phyloP scores from a whole-genome alignment of 2,888 invertebrate species.

The Oxytorus armatus region DNA sequence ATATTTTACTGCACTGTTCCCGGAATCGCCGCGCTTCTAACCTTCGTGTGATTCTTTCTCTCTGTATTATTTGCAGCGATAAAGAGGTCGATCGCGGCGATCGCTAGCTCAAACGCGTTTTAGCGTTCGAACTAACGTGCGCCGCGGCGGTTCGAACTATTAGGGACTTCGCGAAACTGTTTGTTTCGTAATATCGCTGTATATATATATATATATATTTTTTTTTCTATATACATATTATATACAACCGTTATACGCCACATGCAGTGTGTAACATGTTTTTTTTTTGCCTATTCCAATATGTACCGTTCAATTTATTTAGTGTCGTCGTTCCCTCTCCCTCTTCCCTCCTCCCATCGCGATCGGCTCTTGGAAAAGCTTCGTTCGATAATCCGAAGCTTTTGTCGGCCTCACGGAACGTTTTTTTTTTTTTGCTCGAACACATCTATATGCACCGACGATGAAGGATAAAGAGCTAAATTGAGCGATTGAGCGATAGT shows the following conservation, averaged over 20 bases:
- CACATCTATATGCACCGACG: constrained; percentile 1
- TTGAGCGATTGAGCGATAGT: neutral
- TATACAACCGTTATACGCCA: too few species aligned
- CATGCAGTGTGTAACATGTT: neutral
- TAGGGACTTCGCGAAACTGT: constrained; percentile 53
- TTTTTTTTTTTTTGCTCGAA: neutral
- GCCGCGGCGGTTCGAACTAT: constrained; percentile 34
- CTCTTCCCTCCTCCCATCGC: too few species aligned
- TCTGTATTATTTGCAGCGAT: constrained; percentile 66
- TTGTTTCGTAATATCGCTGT: constrained; percentile 48
- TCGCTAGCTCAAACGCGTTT: constrained; percentile 25
- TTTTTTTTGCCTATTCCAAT: neutral
- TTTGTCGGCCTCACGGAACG: neutral
- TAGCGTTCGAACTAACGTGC: constrained; percentile 27
- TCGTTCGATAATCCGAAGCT: constrained; percentile 24
- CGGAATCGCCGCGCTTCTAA: too few species aligned
- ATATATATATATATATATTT: neutral
- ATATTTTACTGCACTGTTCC: constrained; percentile 30
- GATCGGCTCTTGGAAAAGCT: constrained; percentile 1
- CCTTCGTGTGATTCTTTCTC: constrained; percentile 15
- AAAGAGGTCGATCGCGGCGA: constrained; percentile 67
- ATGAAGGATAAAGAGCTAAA: neutral
- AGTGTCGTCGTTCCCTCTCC: neutral
- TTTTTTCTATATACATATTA: neutral
- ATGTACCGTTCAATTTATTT: neutral